These are phyloP conservation scores for Mormyrus hasselquistii DNA, from an alignment of 2,797 vertebrate species.

Conservation along the genomic window DNA sequence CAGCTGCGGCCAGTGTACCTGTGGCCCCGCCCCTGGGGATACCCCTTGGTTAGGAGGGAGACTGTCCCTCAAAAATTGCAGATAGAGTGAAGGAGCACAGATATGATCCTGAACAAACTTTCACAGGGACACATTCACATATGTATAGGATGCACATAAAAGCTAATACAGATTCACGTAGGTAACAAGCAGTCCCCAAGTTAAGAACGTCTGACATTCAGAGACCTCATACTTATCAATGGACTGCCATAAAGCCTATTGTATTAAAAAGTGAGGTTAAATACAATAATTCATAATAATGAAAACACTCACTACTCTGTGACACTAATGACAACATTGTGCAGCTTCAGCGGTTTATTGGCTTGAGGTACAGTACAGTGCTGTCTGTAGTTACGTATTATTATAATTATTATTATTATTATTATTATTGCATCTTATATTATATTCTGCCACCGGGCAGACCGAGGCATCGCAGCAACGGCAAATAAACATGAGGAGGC, in stretches of 20 bases:
- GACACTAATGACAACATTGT: not conserved
- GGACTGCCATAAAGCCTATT: not conserved
- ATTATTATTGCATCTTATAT: not conserved
- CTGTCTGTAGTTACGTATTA: not conserved
- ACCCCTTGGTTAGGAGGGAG: not conserved
- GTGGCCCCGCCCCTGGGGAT: not conserved
- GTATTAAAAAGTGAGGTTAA: not conserved
- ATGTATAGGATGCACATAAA: not conserved
- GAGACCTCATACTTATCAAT: too few species aligned
- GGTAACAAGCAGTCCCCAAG: not conserved
- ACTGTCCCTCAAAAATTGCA: not conserved
- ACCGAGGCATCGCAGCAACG: too few species aligned
- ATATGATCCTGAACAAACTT: not conserved
- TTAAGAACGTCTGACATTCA: too few species aligned
- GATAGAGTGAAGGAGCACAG: not conserved
- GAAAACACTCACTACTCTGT: not conserved
- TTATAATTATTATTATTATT: not conserved
- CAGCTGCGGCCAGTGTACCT: not conserved
- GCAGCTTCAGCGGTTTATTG: not conserved
- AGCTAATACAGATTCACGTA: not conserved
- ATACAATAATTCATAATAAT: not conserved
- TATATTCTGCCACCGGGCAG: too few species aligned
- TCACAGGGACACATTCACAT: not conserved
- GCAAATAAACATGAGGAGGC: too few species aligned
- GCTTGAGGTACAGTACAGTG: not conserved